Base-by-base conservation (phyloP, 2,888 invertebrate genomes). In the Drosophila neotestacea region DNA sequence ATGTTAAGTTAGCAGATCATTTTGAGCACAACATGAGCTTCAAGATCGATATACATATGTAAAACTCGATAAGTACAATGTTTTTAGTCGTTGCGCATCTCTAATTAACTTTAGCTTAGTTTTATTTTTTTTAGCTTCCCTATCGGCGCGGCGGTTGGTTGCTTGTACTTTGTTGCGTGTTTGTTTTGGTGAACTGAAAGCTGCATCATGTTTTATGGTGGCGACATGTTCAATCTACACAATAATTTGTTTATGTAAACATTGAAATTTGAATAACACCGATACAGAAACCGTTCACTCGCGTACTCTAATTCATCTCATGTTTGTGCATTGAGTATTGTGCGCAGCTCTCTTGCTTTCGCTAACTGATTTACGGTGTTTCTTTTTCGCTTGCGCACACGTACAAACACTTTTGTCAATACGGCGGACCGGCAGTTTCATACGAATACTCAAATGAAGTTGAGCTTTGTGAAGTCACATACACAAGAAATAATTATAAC, bases 321-420 rank as follows among this genome's bases (percentile, higher is more conserved):
- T 47, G 42, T 22, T 22, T 22, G 22, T 58, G 48, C 47, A 58
- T 52, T 64, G 50, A 71, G 41, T 64, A 52, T 34, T 1, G 55
- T 55, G 22, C 73, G 63, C 75, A 67, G 22, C 75, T 52, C n/a
- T 68, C 63, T 32, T 54, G 59, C 77, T 67, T 62, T 60, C 16
- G 41, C 73, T 5, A 10, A 50, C 44, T 27, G 56, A 4, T 9
- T 7, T 34, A 44, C 34, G 11, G 48, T 50, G 47, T 36, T 50
- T 16, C 52, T 54, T 27, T 56, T 52, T 55, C 65, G 30, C 13
- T 61, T 54, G 46, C 64, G 48, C 63, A 71, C 30, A 36, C 42
- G 47, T 28, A 36, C 28, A 22, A 13, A 36, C 56, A 47, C 30
- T 73, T 42, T 73, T 62, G 50, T 44, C 52, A 71, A 48, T 32